These are phyloP conservation scores for Tupiocoris notatus DNA, from an alignment of 2,888 invertebrate genomes.

Conservation along the genomic window DNA sequence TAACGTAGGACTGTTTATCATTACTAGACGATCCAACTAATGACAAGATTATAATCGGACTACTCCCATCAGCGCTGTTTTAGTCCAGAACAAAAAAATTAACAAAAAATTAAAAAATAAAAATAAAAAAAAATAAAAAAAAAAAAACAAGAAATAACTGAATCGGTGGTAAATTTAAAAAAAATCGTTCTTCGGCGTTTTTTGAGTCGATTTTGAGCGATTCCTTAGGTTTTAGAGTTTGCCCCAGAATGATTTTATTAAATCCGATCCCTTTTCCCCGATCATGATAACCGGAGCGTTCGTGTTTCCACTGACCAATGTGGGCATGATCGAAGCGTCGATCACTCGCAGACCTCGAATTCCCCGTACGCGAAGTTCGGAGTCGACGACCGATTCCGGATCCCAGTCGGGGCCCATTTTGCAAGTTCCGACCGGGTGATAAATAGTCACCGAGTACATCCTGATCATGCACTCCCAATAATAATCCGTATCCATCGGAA, in stretches of 20 bases:
- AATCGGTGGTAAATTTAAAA: too few species aligned
- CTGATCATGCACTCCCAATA: slow-evolving; percentile 88
- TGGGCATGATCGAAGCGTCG: slow-evolving; percentile 85
- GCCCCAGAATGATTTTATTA: slow-evolving; percentile 79
- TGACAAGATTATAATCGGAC: too few species aligned
- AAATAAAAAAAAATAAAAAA: too few species aligned
- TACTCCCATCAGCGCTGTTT: too few species aligned
- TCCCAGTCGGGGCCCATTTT: slow-evolving; percentile 91
- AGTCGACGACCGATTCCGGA: slow-evolving; percentile 77
- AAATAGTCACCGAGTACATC: slow-evolving; percentile 78
- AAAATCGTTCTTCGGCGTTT: too few species aligned
- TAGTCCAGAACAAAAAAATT: too few species aligned
- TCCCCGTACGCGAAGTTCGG: slow-evolving; percentile 75
- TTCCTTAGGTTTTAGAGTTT: slow-evolving; percentile 42
- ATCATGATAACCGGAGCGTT: slow-evolving; percentile 88
- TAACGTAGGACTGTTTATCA: too few species aligned
- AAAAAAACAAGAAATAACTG: too few species aligned
- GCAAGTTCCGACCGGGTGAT: slow-evolving; percentile 82
- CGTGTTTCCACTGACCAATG: slow-evolving; percentile 79
- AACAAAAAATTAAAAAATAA: too few species aligned
- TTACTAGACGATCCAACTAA: too few species aligned
- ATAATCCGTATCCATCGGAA: slow-evolving; percentile 67
- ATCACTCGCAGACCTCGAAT: slow-evolving; percentile 75
- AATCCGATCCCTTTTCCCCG: slow-evolving; percentile 82
- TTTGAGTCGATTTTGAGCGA: too few species aligned